Evolutionary conservation across 2,113 vertebrate genomes (phyloP).

Genomic region (Microtus ochrogaster): DNA sequence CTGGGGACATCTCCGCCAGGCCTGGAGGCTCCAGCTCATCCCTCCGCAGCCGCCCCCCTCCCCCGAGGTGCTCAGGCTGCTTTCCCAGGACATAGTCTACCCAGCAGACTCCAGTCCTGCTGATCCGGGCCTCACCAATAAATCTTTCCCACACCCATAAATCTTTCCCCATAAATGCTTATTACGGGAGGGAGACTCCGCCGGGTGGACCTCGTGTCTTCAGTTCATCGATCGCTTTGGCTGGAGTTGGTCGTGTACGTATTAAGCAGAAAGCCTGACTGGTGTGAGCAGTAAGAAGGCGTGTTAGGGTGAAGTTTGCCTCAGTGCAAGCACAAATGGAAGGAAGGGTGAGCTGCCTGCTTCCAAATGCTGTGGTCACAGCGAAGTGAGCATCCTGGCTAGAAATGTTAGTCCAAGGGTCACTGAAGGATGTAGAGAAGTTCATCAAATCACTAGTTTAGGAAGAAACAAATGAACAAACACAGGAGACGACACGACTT

Average conservation of each 20-base stretch:
- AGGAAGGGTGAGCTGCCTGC: neutral
- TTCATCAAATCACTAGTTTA: neutral
- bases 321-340: no score
- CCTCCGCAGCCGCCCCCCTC: fast-evolving
- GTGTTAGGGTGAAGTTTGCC: neutral
- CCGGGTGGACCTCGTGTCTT: neutral
- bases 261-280: neutral
- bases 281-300: neutral
- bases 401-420: neutral
- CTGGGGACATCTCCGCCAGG: neutral
- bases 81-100: neutral
- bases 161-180: neutral
- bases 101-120: neutral
- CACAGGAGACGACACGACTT: neutral
- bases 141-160: neutral
- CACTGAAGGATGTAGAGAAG: neutral
- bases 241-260: neutral
- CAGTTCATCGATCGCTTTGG: neutral
- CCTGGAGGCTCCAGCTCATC: neutral
- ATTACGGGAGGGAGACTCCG: neutral
- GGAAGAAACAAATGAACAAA: neutral
- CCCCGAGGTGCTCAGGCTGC: neutral
- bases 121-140: neutral
- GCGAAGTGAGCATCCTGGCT: neutral
- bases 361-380: neutral